phyloP scores from a whole-genome alignment of 2,113 vertebrate species.

The Ifrita kowaldi region DNA sequence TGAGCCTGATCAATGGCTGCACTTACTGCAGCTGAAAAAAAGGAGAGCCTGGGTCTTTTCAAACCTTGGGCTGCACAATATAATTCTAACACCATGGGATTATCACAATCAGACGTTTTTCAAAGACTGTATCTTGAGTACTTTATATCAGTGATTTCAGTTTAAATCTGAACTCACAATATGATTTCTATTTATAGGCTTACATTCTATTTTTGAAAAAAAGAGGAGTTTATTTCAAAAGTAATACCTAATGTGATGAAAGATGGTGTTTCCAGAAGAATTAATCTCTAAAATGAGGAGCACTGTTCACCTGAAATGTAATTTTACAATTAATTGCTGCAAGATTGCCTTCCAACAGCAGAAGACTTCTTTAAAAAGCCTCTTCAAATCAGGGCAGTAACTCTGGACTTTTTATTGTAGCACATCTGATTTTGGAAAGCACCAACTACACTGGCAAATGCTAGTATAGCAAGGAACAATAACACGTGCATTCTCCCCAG shows the following conservation, averaged over 20 bases:
- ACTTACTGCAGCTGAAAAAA: background rate
- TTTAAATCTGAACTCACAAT: background rate
- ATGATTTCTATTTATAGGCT: background rate
- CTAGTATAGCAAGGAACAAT: background rate
- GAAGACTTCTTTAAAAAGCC: background rate
- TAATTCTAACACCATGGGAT: background rate
- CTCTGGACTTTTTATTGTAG: background rate
- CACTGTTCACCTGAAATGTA: background rate
- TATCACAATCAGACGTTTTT: background rate
- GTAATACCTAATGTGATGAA: background rate
- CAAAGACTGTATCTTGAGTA: background rate
- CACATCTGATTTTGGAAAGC: background rate
- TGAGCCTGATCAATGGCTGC: background rate
- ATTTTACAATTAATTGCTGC: background rate
- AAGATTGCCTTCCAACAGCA: background rate
- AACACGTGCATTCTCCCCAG: background rate
- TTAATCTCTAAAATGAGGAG: background rate
- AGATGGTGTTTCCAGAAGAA: background rate
- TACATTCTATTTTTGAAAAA: background rate
- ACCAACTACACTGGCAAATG: background rate
- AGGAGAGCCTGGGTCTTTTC: background rate
- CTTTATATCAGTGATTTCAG: background rate
- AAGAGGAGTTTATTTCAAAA: constrained; percentile 8
- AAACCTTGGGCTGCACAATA: background rate
- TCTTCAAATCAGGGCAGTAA: background rate